Base-by-base conservation (phyloP, 2,888 invertebrate species). In the Eupithecia abbreviata region DNA sequence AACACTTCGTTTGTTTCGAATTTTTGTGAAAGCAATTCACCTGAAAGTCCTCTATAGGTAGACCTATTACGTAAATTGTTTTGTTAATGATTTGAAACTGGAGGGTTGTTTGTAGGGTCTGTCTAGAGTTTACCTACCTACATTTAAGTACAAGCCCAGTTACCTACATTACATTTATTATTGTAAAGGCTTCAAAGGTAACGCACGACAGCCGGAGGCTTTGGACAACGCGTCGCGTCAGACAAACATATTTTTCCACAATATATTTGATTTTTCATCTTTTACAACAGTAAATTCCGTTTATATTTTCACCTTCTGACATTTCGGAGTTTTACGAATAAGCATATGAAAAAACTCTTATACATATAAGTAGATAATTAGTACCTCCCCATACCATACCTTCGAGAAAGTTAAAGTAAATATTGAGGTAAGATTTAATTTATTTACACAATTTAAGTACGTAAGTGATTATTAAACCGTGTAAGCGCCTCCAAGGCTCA, bases 11-110 rank as follows among this genome's bases (percentile, higher is more conserved):
- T 78, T 74, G 70, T 72, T 71, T 72, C 74, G 73, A 75, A 79
- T 77, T 75, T 73, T 51, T 75, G 75, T 69, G 71, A 75, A 71
- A 81, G 66, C 80, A 79, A 79, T 82, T 71, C 47, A 71, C 73
- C 77, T 79, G 79, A 81, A 82, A 84, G 82, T 67, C 68, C 65
- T 71, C 76, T 69, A 2, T 42, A 42, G 0, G n/a, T n/a, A 66
- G 4, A 13, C 18, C 6, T 62, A 7, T 15, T 67, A n/a, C 68
- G 68, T 55, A 68, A 76, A 78, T 75, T 71, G 42, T 49, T 75
- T 75, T 51, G 68, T 51, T 43, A n/a, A 43, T 18, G 51, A 18
- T 73, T 41, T 65, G 30, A 62, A 58, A 62, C 66, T 18, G 42
- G 70, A 13, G 58, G 62, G 62, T 41, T 78, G 41, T 75, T 71